Percentiles rank a stretch among this genome's conserved stretches.
These are phyloP conservation scores for Eristalis intricaria DNA, from an alignment of 2,888 invertebrate genomes.

Conservation along the genomic window DNA sequence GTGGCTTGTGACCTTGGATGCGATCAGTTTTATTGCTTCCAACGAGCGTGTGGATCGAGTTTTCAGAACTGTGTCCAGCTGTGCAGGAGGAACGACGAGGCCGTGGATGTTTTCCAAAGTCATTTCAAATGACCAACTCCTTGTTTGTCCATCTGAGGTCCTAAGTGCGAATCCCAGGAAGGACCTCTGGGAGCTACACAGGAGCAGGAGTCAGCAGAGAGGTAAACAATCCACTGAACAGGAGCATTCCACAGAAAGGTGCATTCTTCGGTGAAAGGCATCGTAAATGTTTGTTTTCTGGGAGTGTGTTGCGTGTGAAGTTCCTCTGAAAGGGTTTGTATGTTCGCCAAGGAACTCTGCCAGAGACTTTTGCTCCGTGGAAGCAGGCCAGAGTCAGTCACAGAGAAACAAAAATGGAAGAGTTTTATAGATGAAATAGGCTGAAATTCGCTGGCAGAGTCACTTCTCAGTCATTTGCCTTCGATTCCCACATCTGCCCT, in stretches of 20 bases:
- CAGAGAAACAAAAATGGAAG: too few relatives aligned
- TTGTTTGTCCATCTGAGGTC: not conserved
- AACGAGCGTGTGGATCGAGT: not conserved
- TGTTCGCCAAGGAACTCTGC: too few relatives aligned
- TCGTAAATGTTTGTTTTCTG: not conserved
- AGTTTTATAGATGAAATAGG: too few relatives aligned
- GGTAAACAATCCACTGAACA: not conserved
- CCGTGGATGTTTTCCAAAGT: not conserved
- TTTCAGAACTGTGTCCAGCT: not conserved
- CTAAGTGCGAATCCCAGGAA: not conserved
- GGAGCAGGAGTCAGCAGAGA: not conserved
- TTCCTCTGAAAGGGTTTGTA: too few relatives aligned
- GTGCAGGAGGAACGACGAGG: not conserved
- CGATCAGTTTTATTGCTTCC: not conserved
- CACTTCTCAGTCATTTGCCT: too few relatives aligned
- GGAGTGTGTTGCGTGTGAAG: too few relatives aligned
- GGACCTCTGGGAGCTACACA: not conserved
- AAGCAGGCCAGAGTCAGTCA: too few relatives aligned
- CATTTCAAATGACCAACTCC: not conserved
- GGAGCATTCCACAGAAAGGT: not conserved
- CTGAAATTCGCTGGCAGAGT: too few relatives aligned
- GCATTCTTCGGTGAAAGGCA: not conserved
- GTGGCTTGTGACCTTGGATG: slow-evolving; percentile 8
- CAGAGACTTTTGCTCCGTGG: too few relatives aligned
- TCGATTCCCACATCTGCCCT: too few relatives aligned